Conservation (phyloP, 2,888 invertebrate species). For the Agrochola lychnidis region DNA sequence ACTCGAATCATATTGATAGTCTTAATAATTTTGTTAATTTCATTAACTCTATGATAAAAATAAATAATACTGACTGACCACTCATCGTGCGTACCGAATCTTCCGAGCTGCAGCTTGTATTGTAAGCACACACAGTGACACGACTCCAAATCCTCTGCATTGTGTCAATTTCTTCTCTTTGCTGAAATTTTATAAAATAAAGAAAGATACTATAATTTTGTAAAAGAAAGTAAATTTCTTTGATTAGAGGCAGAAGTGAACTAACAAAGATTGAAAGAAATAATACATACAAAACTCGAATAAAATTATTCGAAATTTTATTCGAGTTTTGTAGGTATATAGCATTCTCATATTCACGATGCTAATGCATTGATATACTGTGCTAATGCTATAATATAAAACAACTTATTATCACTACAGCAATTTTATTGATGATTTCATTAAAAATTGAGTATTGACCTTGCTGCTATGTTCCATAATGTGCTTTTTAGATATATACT, state of each 20-base stretch:
- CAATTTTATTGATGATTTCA: not conserved
- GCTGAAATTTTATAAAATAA: slow-evolving; percentile 71
- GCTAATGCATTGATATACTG: no score
- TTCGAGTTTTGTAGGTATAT: no score
- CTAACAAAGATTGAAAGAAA: no score
- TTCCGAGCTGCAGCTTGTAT: slow-evolving; percentile 78
- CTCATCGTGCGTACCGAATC: slow-evolving; percentile 83
- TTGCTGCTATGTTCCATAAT: no score
- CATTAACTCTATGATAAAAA: slow-evolving; percentile 4
- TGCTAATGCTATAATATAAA: not conserved
- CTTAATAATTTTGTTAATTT: not conserved
- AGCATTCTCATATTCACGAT: not conserved
- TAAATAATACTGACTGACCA: slow-evolving; percentile 77
- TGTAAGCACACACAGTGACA: slow-evolving; percentile 85
- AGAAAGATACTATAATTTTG: no score
- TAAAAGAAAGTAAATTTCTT: not conserved
- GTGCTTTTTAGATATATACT: not conserved
- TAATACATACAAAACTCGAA: no score
- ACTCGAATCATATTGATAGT: not conserved
- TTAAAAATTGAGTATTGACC: not conserved
- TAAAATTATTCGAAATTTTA: no score
- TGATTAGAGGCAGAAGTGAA: not conserved
- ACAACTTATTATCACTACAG: not conserved
- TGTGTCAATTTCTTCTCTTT: slow-evolving; percentile 87
- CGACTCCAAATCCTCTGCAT: slow-evolving; percentile 88